Conservation (phyloP, 2,113 vertebrate species). For the Hippocampus mohnikei region DNA sequence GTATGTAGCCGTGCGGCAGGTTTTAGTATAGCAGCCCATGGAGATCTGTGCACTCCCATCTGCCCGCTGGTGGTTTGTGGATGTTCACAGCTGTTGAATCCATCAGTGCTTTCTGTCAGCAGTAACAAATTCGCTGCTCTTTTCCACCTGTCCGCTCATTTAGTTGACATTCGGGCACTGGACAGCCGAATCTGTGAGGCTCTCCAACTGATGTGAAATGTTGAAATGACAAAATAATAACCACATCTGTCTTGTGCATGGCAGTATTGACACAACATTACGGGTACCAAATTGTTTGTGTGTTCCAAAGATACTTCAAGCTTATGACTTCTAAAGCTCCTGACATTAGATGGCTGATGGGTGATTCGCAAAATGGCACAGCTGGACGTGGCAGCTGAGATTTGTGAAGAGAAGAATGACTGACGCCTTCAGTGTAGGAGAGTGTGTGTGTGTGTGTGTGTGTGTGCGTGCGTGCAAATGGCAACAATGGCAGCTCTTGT, state of each 20-base stretch:
- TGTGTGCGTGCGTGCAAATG: neutral
- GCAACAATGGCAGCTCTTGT: neutral
- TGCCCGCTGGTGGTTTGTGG: slow-evolving; percentile 26
- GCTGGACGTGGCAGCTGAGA: slow-evolving; percentile 22
- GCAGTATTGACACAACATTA: slow-evolving; percentile 89
- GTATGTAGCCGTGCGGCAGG: neutral
- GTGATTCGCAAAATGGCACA: slow-evolving; percentile 36
- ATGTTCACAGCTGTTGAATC: slow-evolving; percentile 56
- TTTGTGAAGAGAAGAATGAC: slow-evolving; percentile 2
- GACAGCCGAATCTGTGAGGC: slow-evolving; percentile 77
- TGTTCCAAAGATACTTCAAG: slow-evolving; percentile 83
- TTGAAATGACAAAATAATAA: slow-evolving; percentile 92
- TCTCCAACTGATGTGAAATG: slow-evolving; percentile 79
- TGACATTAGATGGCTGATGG: slow-evolving; percentile 60
- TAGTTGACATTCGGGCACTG: slow-evolving; percentile 73
- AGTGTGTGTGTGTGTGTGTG: neutral
- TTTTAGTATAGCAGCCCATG: neutral
- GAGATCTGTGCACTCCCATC: neutral
- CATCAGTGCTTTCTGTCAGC: slow-evolving; percentile 67
- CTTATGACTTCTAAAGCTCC: slow-evolving; percentile 68
- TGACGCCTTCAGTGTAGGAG: neutral
- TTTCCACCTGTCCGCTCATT: slow-evolving; percentile 61
- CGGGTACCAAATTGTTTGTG: slow-evolving; percentile 92
- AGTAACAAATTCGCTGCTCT: slow-evolving; percentile 69
- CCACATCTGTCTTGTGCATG: slow-evolving; percentile 94